These are phyloP conservation scores for Aphidius gifuensis DNA, from an alignment of 1,140 invertebrate species.

Conservation along the genomic window DNA sequence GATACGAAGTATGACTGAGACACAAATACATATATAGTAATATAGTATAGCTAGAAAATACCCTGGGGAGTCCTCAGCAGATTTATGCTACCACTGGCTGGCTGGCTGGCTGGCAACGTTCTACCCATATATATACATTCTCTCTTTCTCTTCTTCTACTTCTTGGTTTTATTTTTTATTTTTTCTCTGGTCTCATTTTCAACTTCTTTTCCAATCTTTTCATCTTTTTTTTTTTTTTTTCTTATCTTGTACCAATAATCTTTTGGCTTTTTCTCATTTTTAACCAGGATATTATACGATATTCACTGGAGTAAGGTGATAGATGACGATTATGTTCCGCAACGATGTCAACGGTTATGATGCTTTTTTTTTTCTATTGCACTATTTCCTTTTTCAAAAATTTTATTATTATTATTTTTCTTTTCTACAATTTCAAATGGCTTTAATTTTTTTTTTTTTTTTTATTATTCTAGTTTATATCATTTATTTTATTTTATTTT, in stretches of 20 bases:
- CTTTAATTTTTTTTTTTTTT: no score
- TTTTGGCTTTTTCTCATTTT: conserved; percentile 18
- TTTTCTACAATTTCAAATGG: background rate
- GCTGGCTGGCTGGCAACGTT: conserved; percentile 35
- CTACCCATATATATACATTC: conserved; percentile 27
- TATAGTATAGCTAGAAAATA: conserved; percentile 33
- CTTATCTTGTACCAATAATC: conserved; percentile 18
- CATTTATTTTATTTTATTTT: no score
- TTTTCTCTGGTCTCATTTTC: background rate
- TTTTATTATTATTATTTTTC: background rate
- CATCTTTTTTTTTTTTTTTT: conserved; percentile 3
- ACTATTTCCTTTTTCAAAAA: conserved; percentile 8
- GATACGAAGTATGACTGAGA: conserved; percentile 26
- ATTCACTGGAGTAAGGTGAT: conserved; percentile 42
- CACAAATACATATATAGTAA: conserved; percentile 31
- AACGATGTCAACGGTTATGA: conserved; percentile 31
- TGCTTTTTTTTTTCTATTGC: conserved; percentile 16
- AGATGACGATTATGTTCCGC: conserved; percentile 46
- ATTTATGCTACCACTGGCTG: conserved; percentile 46
- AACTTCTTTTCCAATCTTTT: background rate
- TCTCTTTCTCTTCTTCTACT: conserved; percentile 15
- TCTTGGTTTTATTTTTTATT: conserved; percentile 13
- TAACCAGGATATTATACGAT: conserved; percentile 48
- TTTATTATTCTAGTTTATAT: no score
- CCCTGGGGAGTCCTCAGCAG: conserved; percentile 51